Percentiles rank a stretch among this genome's conserved stretches.
These are phyloP conservation scores for Rhyacophila evoluta DNA, from an alignment of 2,888 invertebrate genomes.

Conservation along the genomic window DNA sequence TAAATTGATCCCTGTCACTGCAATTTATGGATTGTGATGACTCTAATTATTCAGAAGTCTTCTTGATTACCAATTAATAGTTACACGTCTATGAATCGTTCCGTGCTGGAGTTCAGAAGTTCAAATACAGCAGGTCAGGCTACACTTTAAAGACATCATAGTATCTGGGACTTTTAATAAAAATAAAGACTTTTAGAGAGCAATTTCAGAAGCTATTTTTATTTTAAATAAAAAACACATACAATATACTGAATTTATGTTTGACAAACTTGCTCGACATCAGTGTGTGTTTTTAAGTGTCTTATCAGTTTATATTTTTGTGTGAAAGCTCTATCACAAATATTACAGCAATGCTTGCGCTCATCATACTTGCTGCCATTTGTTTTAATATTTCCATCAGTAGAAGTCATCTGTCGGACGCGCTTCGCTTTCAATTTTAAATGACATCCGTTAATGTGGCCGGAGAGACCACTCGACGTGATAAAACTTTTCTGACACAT, in stretches of 20 bases:
- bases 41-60: no score
- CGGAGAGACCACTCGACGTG: not conserved
- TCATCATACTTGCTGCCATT: not conserved
- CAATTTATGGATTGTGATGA: no score
- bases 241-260: not conserved
- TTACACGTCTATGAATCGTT: no score
- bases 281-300: not conserved
- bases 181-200: no score
- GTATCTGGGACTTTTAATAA: no score
- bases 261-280: not conserved
- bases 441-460: not conserved
- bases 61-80: no score
- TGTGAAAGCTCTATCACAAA: conserved; percentile 5
- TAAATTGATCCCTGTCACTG: no score
- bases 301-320: not conserved
- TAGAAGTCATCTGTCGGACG: not conserved
- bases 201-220: no score
- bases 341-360: not conserved
- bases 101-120: no score
- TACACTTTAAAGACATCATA: no score
- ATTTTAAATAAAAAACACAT: no score
- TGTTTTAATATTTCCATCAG: not conserved
- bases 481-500: not conserved
- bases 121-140: no score
- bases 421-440: not conserved